phyloP scores from a whole-genome alignment of 2,888 invertebrate species.

The Meghimatium bilineatum region DNA sequence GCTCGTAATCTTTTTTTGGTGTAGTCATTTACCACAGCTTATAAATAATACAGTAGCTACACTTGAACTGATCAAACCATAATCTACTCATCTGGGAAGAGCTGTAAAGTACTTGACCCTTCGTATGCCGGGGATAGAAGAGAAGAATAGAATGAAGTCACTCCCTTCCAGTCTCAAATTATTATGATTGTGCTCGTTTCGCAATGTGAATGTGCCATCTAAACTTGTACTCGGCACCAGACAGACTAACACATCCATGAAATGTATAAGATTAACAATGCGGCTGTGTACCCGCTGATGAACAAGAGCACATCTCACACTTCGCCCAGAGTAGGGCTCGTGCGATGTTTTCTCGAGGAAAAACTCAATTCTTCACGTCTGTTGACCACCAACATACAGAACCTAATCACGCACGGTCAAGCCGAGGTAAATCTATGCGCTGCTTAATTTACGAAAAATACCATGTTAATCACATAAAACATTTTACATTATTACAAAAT shows the following conservation, averaged over 20 bases:
- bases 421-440: background rate
- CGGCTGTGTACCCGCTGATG: background rate
- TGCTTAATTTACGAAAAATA: background rate
- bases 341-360: too few species aligned
- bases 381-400: too few species aligned
- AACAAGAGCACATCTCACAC: constrained; percentile 6
- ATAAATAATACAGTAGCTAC: background rate
- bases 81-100: constrained; percentile 9
- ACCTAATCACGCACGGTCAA: too few species aligned
- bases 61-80: constrained; percentile 8
- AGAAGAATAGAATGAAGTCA: too few species aligned
- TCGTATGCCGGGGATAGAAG: too few species aligned
- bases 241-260: constrained; percentile 12
- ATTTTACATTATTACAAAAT: background rate
- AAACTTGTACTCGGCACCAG: constrained; percentile 1
- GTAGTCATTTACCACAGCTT: constrained; percentile 54
- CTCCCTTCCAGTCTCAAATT: too few species aligned
- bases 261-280: background rate
- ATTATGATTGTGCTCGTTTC: too few species aligned
- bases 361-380: too few species aligned
- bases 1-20: constrained; percentile 68
- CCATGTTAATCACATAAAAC: background rate
- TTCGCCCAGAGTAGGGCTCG: background rate
- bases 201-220: background rate
- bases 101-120: background rate